These are phyloP conservation scores for Tholera decimalis DNA, from an alignment of 2,888 invertebrate genomes.

Conservation along the genomic window DNA sequence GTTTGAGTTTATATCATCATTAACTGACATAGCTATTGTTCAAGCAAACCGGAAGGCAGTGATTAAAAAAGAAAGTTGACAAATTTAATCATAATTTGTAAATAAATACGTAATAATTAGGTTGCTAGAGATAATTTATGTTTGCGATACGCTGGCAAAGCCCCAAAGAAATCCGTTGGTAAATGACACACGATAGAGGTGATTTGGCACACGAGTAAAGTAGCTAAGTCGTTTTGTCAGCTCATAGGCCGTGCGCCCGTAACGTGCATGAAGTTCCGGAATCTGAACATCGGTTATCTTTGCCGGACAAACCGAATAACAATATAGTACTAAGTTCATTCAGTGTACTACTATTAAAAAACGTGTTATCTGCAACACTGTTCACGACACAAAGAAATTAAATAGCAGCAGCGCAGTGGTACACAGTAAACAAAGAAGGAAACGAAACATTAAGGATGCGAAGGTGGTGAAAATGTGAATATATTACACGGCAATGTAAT, in stretches of 20 bases:
- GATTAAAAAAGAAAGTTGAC: constrained; percentile 23
- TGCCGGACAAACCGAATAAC: constrained; percentile 1
- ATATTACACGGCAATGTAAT: constrained; percentile 89
- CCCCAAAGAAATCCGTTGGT: constrained; percentile 73
- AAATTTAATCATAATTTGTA: constrained; percentile 44
- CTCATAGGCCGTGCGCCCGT: constrained; percentile 62
- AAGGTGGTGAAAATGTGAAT: constrained; percentile 90
- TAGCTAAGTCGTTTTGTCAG: constrained; percentile 68
- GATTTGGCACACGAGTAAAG: constrained; percentile 75
- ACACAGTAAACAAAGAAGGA: constrained; percentile 78
- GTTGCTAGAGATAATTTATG: constrained; percentile 70
- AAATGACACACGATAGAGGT: constrained; percentile 75
- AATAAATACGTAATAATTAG: constrained; percentile 69
- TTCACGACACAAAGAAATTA: constrained; percentile 58
- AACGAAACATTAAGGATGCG: constrained; percentile 86
- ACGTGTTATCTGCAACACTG: constrained; percentile 27
- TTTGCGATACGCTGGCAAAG: constrained; percentile 72
- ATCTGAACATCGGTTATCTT: constrained; percentile 71
- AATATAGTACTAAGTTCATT: constrained; percentile 8
- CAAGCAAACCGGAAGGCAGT: constrained; percentile 8
- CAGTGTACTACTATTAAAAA: constrained; percentile 2
- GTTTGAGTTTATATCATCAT: not conserved
- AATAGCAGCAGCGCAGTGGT: constrained; percentile 55
- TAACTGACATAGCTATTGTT: constrained; percentile 17
- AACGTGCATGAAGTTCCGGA: constrained; percentile 64